phyloP scores from a whole-genome alignment of 2,113 vertebrate species.

The Trogon surrucura region DNA sequence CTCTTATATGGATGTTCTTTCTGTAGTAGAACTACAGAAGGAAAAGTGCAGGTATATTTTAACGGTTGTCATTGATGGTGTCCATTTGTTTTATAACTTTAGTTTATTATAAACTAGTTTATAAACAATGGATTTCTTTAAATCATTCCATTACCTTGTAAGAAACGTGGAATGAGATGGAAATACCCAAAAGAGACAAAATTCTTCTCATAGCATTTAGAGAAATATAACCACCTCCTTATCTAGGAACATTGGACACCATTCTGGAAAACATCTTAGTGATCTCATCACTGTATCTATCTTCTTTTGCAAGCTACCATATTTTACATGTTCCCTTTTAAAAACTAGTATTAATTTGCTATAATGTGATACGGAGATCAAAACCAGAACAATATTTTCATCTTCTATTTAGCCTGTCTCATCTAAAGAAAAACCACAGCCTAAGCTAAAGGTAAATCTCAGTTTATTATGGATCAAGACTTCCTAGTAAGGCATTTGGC shows the following conservation, averaged over 20 bases:
- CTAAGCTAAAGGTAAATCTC: constrained; percentile 43
- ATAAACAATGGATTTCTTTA: too few relatives aligned
- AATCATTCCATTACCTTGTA: too few relatives aligned
- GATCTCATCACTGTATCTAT: background rate
- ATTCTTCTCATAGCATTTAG: background rate
- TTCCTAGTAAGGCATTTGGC: constrained; percentile 11
- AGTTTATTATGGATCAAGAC: constrained; percentile 18
- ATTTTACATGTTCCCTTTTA: background rate
- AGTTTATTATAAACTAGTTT: too few relatives aligned
- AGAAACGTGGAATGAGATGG: too few relatives aligned
- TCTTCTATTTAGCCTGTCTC: constrained; percentile 6
- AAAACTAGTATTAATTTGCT: background rate
- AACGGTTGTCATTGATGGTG: too few relatives aligned
- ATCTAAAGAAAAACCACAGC: constrained; percentile 21
- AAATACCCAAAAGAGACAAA: too few relatives aligned
- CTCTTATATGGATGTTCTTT: too few relatives aligned
- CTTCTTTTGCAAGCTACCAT: background rate
- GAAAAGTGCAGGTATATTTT: too few relatives aligned
- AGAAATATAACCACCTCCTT: background rate
- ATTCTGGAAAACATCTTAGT: background rate
- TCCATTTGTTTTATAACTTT: too few relatives aligned
- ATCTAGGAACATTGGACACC: background rate
- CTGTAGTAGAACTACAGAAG: too few relatives aligned
- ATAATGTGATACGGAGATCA: background rate
- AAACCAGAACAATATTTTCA: constrained; percentile 25